Conservation (phyloP, 2,797 vertebrate genomes). For the Synaphobranchus kaupii region DNA sequence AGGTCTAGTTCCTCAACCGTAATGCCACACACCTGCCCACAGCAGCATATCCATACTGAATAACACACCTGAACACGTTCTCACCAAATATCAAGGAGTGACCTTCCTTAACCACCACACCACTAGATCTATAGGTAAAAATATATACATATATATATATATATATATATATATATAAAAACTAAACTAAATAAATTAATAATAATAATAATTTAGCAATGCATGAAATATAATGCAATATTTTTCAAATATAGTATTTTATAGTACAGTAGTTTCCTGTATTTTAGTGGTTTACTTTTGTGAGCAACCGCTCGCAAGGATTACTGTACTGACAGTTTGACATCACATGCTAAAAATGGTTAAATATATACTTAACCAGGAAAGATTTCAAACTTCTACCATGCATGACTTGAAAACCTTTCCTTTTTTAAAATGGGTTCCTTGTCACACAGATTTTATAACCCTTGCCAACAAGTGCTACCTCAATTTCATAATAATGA, state of each 20-base stretch:
- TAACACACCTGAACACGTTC: neutral
- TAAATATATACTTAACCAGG: constrained; percentile 72
- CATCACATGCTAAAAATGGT: constrained; percentile 72
- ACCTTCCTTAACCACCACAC: neutral
- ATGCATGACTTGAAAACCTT: constrained; percentile 70
- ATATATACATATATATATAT: neutral
- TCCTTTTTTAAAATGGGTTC: constrained; percentile 51
- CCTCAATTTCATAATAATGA: constrained; percentile 82
- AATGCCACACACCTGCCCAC: neutral
- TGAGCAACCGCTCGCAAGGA: neutral
- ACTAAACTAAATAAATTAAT: neutral
- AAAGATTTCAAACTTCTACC: constrained; percentile 67
- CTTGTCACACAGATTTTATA: constrained; percentile 69
- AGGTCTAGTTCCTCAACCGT: neutral
- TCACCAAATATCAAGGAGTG: neutral
- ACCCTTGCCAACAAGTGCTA: constrained; percentile 69
- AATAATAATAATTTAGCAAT: neutral
- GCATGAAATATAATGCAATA: neutral
- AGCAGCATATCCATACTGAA: neutral
- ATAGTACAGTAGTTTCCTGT: neutral
- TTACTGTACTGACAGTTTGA: neutral
- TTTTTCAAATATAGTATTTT: neutral
- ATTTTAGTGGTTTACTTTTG: neutral
- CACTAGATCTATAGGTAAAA: neutral
- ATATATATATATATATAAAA: too few relatives aligned